Conservation (phyloP, 2,888 invertebrate species). For the Metellina segmentata region DNA sequence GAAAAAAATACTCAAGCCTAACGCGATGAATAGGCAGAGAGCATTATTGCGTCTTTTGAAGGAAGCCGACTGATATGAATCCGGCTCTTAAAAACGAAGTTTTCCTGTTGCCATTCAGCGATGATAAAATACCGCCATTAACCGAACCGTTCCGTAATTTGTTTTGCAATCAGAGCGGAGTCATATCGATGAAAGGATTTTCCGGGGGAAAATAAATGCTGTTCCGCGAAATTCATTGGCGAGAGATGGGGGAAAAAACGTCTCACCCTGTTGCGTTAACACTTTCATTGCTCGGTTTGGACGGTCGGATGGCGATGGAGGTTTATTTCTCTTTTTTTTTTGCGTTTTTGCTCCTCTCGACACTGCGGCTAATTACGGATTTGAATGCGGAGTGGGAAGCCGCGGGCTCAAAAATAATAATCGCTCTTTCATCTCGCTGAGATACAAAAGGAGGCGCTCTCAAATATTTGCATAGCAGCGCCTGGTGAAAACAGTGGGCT, state of each 20-base stretch:
- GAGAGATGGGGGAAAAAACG: neutral
- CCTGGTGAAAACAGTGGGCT: constrained; percentile 24
- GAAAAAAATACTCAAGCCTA: neutral
- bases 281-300: constrained; percentile 3
- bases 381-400: neutral
- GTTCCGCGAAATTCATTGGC: constrained; percentile 1
- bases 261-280: constrained; percentile 26
- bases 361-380: constrained; percentile 39
- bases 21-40: neutral
- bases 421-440: constrained; percentile 41
- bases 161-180: neutral
- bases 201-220: neutral
- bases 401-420: constrained; percentile 40
- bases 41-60: neutral
- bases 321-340: constrained; percentile 22
- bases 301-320: constrained; percentile 5
- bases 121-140: neutral
- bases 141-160: neutral
- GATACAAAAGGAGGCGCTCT: constrained; percentile 51
- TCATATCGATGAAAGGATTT: neutral
- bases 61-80: neutral
- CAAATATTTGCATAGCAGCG: constrained; percentile 60
- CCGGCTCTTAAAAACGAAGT: neutral
- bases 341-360: neutral
- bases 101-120: neutral